Conservation (phyloP, 2,888 invertebrate genomes). For the Drosophila hamatofila region DNA sequence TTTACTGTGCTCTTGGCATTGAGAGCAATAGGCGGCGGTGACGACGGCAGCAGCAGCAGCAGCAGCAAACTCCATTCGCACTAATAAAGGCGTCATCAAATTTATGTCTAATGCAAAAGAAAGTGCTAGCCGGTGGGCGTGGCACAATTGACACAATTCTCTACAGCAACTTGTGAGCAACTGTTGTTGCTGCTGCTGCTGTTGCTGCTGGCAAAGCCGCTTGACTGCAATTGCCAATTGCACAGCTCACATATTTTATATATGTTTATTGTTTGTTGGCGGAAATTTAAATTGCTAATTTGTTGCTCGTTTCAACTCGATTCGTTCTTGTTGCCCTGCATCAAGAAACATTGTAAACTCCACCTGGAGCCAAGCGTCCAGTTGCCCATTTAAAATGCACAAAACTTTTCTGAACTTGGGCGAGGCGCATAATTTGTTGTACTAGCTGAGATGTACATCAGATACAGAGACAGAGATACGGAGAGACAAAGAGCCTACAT, state of each 20-base stretch:
- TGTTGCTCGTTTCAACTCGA: conserved; percentile 26
- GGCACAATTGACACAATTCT: conserved; percentile 59
- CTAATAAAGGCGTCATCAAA: conserved; percentile 59
- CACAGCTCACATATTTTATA: conserved; percentile 12
- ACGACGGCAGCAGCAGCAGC: background rate
- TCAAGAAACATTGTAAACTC: conserved; percentile 39
- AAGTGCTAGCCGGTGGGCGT: conserved; percentile 63
- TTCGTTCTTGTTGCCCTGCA: conserved; percentile 29
- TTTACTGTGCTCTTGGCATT: conserved; percentile 39
- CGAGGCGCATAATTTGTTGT: conserved; percentile 55
- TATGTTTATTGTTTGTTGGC: conserved; percentile 18
- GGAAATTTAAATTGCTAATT: conserved; percentile 59
- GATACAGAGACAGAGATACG: background rate
- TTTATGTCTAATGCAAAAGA: conserved; percentile 59
- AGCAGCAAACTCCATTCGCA: conserved; percentile 11
- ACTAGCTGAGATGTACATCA: conserved; percentile 13
- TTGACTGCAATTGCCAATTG: conserved; percentile 20
- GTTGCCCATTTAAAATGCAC: conserved; percentile 52
- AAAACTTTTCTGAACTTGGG: conserved; percentile 37
- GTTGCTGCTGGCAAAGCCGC: conserved; percentile 22
- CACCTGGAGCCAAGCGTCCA: conserved; percentile 33
- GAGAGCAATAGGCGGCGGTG: conserved; percentile 8
- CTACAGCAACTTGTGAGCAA: background rate
- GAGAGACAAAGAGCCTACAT: conserved; percentile 30
- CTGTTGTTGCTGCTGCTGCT: background rate